Percentiles rank a stretch among this genome's conserved stretches.
phyloP scores from a whole-genome alignment of 1,140 invertebrate genomes.

The Pseudoatta argentina region DNA sequence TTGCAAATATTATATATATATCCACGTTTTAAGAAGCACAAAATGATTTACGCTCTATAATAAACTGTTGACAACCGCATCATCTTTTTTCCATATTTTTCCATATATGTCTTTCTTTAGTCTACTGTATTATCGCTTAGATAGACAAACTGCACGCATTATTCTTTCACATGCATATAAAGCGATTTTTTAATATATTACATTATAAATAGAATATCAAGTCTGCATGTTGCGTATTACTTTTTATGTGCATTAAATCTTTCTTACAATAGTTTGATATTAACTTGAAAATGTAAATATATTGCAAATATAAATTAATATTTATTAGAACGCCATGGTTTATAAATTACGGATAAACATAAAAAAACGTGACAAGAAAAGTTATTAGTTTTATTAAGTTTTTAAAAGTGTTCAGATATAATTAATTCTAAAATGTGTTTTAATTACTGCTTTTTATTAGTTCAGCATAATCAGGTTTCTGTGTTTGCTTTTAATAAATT shows the following conservation, averaged over 20 bases:
- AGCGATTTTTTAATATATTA: slow-evolving; percentile 13
- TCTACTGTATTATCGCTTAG: background rate
- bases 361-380: background rate
- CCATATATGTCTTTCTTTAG: slow-evolving; percentile 18
- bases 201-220: slow-evolving; percentile 23
- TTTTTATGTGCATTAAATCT: slow-evolving; percentile 6
- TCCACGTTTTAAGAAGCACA: background rate
- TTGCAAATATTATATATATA: slow-evolving; percentile 8
- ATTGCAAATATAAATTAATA: background rate
- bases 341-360: background rate
- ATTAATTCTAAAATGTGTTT: slow-evolving; percentile 15
- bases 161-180: slow-evolving; percentile 25
- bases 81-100: slow-evolving; percentile 23
- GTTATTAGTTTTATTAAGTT: background rate
- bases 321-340: background rate
- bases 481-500: background rate
- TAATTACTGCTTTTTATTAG: slow-evolving; percentile 4
- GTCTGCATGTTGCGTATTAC: background rate
- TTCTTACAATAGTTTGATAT: background rate
- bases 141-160: slow-evolving; percentile 38
- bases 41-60: background rate
- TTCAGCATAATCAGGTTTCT: background rate
- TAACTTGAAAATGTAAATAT: background rate
- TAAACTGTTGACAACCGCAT: slow-evolving; percentile 22
- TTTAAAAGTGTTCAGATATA: background rate